Base-by-base conservation (phyloP, 2,888 invertebrate species). In the Carpatolechia fugitivella region DNA sequence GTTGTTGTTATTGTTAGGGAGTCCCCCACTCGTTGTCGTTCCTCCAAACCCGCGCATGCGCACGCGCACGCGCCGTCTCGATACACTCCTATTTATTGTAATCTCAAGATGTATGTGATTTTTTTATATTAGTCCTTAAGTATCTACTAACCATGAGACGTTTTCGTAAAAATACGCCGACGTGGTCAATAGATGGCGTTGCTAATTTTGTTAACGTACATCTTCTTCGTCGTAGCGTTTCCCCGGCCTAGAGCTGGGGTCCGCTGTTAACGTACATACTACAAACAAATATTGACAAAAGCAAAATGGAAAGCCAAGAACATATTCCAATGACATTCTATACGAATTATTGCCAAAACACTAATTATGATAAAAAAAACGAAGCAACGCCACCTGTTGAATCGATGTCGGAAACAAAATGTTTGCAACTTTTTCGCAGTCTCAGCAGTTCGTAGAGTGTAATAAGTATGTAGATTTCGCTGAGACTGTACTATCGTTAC, bases 101-200 rank as follows among this genome's bases (percentile, higher is more conserved):
- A 85, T 87, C 82, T 86, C 86, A 82, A 87, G 79, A 82, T 86
- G 78, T 81, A 82, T 83, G 88, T 88, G 88, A 87, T 88, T 86
- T 82, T 38, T 79, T 79, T 76, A 80, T 79, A 76, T 75, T 69
- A 87, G 85, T 82, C 62, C 62, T 64, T 84, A 88, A 87, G 86
- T 74, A 6, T 36, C 8, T n/a, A 85, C 85, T 86, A 87, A 86
- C 85, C 69, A n/a, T 35, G 8, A 38, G 16, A 7, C 38, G 38
- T 14, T 16, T 38, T 38, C 38, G 14, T 38, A 16, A 16, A 16
- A 38, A 38, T 16, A 10, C 18, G 1, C 38, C 4, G 5, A 14
- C 0, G 18, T 8, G 14, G 7, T 16, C 38, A 5, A 38, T 38
- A 38, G 38, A 38, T 38, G 38, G 16, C 16, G 7, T 16, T 38